Percentiles rank a stretch among this genome's conserved stretches.
phyloP scores from a whole-genome alignment of 2,797 vertebrate genomes.

The Sebastes minor region DNA sequence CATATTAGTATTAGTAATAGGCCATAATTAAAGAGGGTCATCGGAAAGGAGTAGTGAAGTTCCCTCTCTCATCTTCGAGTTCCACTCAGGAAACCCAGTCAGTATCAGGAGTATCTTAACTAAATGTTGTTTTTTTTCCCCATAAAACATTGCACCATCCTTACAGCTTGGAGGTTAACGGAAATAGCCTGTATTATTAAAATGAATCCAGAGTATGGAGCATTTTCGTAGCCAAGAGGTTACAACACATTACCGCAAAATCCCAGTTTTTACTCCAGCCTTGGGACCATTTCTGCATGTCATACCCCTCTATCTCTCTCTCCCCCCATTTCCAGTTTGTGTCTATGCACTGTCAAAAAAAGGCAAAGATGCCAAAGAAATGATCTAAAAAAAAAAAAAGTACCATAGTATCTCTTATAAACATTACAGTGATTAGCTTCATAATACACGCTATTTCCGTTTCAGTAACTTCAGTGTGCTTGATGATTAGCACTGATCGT shows the following conservation, averaged over 20 bases:
- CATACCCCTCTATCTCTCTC: neutral
- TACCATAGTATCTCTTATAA: neutral
- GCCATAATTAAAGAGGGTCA: too few species aligned
- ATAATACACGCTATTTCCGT: neutral
- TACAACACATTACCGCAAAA: neutral
- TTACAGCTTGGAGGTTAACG: neutral
- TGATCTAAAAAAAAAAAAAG: neutral
- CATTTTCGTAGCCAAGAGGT: neutral
- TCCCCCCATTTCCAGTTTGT: neutral
- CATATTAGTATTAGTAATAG: too few species aligned
- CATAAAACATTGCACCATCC: neutral
- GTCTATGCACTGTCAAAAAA: neutral
- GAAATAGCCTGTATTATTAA: neutral
- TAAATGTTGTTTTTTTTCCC: neutral
- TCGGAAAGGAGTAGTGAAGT: too few species aligned
- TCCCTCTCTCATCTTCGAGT: too few species aligned
- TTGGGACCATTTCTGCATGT: neutral
- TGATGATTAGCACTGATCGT: conserved; percentile 25
- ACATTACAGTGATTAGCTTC: conserved; percentile 1
- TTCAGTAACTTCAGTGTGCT: neutral
- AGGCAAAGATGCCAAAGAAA: neutral
- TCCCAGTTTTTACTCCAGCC: neutral
- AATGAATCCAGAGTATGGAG: neutral
- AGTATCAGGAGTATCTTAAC: too few species aligned
- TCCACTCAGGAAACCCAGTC: too few species aligned